Percentiles rank a stretch among this genome's conserved stretches.
phyloP scores from a whole-genome alignment of 1,140 invertebrate species.

The Reticulitermes speratus region DNA sequence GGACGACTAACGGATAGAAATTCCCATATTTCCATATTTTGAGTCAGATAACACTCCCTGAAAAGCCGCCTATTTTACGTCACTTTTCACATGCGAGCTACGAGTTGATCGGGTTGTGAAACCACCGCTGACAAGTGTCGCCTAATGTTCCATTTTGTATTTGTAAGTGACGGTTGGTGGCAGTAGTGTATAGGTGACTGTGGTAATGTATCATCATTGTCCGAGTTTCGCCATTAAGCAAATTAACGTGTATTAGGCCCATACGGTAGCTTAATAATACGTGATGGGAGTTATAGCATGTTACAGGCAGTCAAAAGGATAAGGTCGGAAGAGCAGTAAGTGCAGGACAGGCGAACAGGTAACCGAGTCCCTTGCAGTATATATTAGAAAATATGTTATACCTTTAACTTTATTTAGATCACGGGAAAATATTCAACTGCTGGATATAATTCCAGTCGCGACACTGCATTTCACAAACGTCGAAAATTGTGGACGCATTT shows the following conservation, averaged over 20 bases:
- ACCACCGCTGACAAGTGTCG: background rate
- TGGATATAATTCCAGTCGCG: background rate
- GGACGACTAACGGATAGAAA: too few relatives aligned
- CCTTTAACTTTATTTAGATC: background rate
- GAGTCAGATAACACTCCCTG: too few relatives aligned
- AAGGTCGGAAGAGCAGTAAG: background rate
- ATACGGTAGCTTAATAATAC: background rate
- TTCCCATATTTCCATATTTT: too few relatives aligned
- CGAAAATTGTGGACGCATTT: too few relatives aligned
- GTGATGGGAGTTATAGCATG: constrained; percentile 5
- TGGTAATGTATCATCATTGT: constrained; percentile 15
- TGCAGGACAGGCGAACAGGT: background rate
- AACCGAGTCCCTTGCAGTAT: background rate
- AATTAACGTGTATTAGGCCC: constrained; percentile 14
- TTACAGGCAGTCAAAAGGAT: background rate
- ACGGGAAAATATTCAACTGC: background rate
- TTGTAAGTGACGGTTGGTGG: constrained; percentile 17
- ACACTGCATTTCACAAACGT: too few relatives aligned
- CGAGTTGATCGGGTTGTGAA: too few relatives aligned
- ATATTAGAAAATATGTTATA: background rate
- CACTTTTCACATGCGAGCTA: too few relatives aligned
- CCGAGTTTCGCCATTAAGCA: constrained; percentile 9
- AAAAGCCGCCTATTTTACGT: too few relatives aligned
- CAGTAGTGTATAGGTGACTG: background rate
- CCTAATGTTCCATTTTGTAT: background rate